Conservation (phyloP, 2,113 vertebrate genomes). For the Platysteira castanea region DNA sequence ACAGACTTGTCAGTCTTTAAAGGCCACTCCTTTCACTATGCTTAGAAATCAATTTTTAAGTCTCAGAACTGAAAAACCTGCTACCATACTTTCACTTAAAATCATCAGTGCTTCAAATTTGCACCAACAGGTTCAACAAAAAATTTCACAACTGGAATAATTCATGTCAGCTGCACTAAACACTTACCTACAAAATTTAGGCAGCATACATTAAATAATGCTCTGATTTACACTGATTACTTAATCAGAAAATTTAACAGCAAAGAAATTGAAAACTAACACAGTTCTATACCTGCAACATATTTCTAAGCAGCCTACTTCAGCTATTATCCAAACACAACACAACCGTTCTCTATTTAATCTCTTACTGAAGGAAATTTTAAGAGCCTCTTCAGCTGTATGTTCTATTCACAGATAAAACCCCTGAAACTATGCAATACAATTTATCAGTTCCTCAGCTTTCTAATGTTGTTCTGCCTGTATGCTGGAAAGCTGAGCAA, state of each 20-base stretch:
- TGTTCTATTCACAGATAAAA: background rate
- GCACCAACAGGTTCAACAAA: background rate
- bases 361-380: background rate
- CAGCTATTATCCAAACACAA: background rate
- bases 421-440: fast-evolving
- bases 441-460: background rate
- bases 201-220: background rate
- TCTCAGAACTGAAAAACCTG: background rate
- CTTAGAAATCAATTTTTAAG: background rate
- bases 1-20: background rate
- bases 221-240: background rate
- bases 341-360: background rate
- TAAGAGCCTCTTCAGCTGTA: background rate
- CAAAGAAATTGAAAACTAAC: background rate
- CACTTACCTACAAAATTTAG: background rate
- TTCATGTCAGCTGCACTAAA: background rate
- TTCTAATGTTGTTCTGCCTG: background rate
- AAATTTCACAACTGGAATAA: background rate
- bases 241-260: background rate
- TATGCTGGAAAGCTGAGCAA: background rate
- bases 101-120: background rate
- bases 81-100: background rate
- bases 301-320: background rate
- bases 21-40: background rate
- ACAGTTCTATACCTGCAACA: fast-evolving